Conservation (phyloP, 2,797 vertebrate species). For the Ctenopoma multispine region DNA sequence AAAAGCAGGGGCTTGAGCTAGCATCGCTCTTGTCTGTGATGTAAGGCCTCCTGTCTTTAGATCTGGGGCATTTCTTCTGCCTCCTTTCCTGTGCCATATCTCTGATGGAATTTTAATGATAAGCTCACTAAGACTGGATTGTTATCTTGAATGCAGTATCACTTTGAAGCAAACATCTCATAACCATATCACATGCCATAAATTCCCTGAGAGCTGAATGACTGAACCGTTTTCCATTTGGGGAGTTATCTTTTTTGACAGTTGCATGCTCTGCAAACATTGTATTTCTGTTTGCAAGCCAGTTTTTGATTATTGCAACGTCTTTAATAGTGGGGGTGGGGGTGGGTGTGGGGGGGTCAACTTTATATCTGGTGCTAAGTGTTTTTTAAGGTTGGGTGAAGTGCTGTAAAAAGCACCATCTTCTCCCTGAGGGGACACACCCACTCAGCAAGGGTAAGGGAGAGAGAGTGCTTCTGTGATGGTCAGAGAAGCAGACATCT, state of each 20-base stretch:
- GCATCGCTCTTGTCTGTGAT: constrained; percentile 60
- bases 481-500: constrained; percentile 78
- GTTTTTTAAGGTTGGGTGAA: constrained; percentile 80
- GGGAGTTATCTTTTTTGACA: constrained; percentile 65
- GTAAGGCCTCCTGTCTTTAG: constrained; percentile 64
- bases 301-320: constrained; percentile 68
- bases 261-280: constrained; percentile 62
- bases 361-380: constrained; percentile 77
- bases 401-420: constrained; percentile 79
- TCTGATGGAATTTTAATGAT: constrained; percentile 78
- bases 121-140: constrained; percentile 60
- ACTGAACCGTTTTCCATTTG: constrained; percentile 60
- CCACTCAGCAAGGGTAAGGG: constrained; percentile 66
- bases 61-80: constrained; percentile 61
- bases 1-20: constrained; percentile 61
- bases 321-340: constrained; percentile 68
- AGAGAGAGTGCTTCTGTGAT: constrained; percentile 61
- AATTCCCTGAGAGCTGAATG: constrained; percentile 46
- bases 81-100: constrained; percentile 52
- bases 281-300: constrained; percentile 68
- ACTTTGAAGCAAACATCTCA: constrained; percentile 49
- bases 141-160: constrained; percentile 50
- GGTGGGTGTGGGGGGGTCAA: constrained; percentile 40
- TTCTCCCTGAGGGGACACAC: constrained; percentile 75
- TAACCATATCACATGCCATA: constrained; percentile 36